Evolutionary conservation across 2,888 invertebrate genomes (phyloP).

Genomic region (Cryptus armator): DNA sequence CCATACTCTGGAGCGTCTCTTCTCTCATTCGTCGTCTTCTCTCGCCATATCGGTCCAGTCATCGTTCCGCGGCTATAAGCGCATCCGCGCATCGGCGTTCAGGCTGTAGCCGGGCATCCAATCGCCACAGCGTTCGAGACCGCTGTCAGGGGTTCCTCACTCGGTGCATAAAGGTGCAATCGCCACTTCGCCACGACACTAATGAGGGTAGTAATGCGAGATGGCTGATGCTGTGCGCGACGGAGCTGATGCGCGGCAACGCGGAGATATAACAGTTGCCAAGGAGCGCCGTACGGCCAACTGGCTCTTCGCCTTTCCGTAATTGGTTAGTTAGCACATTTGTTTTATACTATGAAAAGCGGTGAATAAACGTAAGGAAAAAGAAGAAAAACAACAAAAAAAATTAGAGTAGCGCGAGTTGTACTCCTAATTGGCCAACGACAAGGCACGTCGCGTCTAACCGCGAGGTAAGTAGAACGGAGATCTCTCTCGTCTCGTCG

Average conservation of each 20-base stretch:
- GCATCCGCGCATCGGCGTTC: slow-evolving; percentile 43
- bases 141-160: slow-evolving; percentile 64
- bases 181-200: slow-evolving; percentile 78
- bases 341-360: slow-evolving; percentile 70
- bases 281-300: slow-evolving; percentile 17
- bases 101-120: no score
- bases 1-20: not conserved
- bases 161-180: slow-evolving; percentile 74
- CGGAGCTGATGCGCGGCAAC: slow-evolving; percentile 13
- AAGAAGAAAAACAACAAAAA: not conserved
- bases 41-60: slow-evolving; percentile 58
- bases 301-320: slow-evolving; percentile 68
- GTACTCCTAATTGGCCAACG: slow-evolving; percentile 28
- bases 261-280: slow-evolving; percentile 43
- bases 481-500: not conserved
- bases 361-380: slow-evolving; percentile 34
- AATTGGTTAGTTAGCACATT: slow-evolving; percentile 81
- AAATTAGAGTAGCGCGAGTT: not conserved
- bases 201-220: slow-evolving; percentile 76
- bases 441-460: slow-evolving; percentile 41
- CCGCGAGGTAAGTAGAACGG: not conserved
- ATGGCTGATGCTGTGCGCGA: slow-evolving; percentile 66
- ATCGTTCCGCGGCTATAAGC: slow-evolving; percentile 48
- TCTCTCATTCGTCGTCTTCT: slow-evolving; percentile 24
- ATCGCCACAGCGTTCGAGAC: slow-evolving; percentile 12